Conservation (phyloP, 2,797 vertebrate species). For the Emys orbicularis region DNA sequence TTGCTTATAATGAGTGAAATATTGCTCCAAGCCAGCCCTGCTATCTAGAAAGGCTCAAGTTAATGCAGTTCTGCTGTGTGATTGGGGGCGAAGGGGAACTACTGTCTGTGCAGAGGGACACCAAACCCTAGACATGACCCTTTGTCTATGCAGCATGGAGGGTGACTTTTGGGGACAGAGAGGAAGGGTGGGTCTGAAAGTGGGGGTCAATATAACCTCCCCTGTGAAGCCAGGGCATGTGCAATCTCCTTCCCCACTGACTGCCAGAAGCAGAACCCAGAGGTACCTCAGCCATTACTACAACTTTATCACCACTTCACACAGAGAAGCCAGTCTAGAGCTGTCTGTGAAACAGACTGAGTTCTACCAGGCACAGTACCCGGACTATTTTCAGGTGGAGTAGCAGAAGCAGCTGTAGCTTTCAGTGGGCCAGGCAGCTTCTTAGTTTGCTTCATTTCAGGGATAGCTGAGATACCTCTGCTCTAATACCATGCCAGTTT, state of each 20-base stretch:
- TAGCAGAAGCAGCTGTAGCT: background rate
- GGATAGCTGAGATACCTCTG: background rate
- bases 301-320: fast-evolving
- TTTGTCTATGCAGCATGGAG: fast-evolving
- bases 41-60: background rate
- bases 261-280: fast-evolving
- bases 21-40: background rate
- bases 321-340: fast-evolving
- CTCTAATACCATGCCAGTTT: background rate
- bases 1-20: background rate
- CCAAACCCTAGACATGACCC: background rate
- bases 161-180: background rate
- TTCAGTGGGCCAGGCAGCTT: background rate
- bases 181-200: background rate
- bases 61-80: background rate
- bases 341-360: fast-evolving
- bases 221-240: background rate
- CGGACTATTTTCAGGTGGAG: background rate
- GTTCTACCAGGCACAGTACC: fast-evolving
- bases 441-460: fast-evolving
- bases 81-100: background rate
- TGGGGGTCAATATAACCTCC: background rate
- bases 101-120: background rate
- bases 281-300: fast-evolving
- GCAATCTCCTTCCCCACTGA: fast-evolving